phyloP scores from a whole-genome alignment of 2,888 invertebrate genomes.

The Tethea ocularis region DNA sequence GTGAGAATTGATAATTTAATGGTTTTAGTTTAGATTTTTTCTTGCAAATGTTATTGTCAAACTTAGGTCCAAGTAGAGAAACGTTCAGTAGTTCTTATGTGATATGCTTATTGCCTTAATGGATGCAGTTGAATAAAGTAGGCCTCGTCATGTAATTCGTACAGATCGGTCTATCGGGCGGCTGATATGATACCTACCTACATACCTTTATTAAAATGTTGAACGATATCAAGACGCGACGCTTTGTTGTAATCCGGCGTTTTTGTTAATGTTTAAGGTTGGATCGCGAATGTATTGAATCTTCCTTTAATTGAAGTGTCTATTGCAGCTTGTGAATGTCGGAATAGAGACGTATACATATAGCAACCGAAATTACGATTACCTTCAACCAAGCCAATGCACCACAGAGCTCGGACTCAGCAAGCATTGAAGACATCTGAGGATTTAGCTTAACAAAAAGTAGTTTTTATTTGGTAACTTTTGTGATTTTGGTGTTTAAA shows the following conservation, averaged over 20 bases:
- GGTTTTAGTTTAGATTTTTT: slow-evolving; percentile 52
- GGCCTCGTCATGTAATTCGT: slow-evolving; percentile 55
- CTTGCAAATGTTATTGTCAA: slow-evolving; percentile 46
- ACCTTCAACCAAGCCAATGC: slow-evolving; percentile 60
- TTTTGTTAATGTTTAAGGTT: slow-evolving; percentile 32
- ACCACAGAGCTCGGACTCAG: slow-evolving; percentile 88
- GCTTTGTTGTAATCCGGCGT: slow-evolving; percentile 49
- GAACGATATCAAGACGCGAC: slow-evolving; percentile 48
- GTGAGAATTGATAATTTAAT: slow-evolving; percentile 87
- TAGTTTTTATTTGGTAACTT: slow-evolving; percentile 77
- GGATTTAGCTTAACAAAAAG: slow-evolving; percentile 83
- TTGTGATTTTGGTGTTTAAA: slow-evolving; percentile 68
- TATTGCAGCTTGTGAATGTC: slow-evolving; percentile 68
- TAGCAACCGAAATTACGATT: slow-evolving; percentile 61
- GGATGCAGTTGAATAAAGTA: slow-evolving; percentile 31
- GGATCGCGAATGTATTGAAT: slow-evolving; percentile 28
- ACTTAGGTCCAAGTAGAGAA: slow-evolving; percentile 40
- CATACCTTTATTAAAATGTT: slow-evolving; percentile 68
- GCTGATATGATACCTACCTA: slow-evolving; percentile 68
- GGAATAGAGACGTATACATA: slow-evolving; percentile 51
- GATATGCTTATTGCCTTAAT: slow-evolving; percentile 42
- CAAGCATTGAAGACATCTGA: slow-evolving; percentile 96
- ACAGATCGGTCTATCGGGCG: slow-evolving; percentile 63
- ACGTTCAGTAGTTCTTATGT: slow-evolving; percentile 40
- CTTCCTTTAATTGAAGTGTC: slow-evolving; percentile 52